Evolutionary conservation across 2,797 vertebrate species (phyloP), one percentile per base, ranked within the genome.

Genomic region (Typhlichthys eigenmanni): DNA sequence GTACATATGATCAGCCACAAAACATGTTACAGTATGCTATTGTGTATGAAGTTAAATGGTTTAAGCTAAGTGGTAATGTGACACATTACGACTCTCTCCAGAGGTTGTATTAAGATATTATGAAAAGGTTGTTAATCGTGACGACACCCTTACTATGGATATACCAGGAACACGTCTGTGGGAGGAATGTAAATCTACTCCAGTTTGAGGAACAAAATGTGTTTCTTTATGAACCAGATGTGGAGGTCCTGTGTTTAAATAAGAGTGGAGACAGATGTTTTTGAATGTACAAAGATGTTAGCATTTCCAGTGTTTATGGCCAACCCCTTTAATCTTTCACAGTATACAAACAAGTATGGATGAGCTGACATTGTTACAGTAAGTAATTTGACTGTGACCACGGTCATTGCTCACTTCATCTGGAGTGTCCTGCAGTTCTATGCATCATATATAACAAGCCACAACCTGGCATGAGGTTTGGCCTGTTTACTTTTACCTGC

Each of bases 161-260:
- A 72, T 77, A 73, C 43, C 19, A 64, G 52, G 59, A 78, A 79
- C 75, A 46, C 9, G 47, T 47, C 13, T 49, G 13, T 59, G 62
- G 55, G 66, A 72, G 13, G 34, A 57, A 16, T 45, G 16, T 12
- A 46, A 14, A 12, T 6, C 29, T n/a, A 57, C 55, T 45, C 14
- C 38, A 11, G n/a, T 57, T 47, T 47, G 56, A 19, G 13, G 32
- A 60, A 50, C n/a, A 47, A 32, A 47, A 48, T 56, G 32, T 19
- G 54, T 62, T 49, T 11, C 58, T 60, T 14, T n/a, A 52, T 64
- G 62, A 75, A 82, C 74, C 83, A 84, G 78, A 85, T 76, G 81
- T 66, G 45, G 56, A 53, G 12, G 57, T 56, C 50, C 56, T 47
- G 57, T 60, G 71, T 69, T 75, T 11, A 19, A 34, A 14, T 5